Conservation (phyloP, 92 coral and sea anemone species). For the Desmophyllum pertusum region DNA sequence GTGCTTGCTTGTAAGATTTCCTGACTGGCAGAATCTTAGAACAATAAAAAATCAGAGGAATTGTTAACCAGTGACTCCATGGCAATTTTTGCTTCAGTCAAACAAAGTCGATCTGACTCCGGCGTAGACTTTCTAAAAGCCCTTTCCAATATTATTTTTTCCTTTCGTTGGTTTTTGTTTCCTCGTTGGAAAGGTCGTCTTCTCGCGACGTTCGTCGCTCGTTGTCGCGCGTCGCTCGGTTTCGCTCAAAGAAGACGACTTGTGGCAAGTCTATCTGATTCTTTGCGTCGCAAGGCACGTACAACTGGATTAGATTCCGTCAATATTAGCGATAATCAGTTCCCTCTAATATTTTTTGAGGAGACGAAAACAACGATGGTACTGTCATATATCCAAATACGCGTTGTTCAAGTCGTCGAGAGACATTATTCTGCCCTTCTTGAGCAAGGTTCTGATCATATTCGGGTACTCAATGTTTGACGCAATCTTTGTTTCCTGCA, state of each 20-base stretch:
- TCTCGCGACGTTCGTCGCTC: no score
- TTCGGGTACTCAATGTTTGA: conserved; percentile 46
- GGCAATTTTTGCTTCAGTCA: no score
- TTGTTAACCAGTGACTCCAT: conserved; percentile 39
- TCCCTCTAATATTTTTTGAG: conserved; percentile 41
- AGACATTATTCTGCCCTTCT: conserved; percentile 41
- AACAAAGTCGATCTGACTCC: conserved; percentile 55
- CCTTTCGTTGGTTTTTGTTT: no score
- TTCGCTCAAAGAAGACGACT: no score
- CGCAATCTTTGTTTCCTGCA: conserved; percentile 33
- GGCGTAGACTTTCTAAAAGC: no score
- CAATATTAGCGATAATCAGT: conserved; percentile 37
- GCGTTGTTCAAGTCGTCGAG: conserved; percentile 52
- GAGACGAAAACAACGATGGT: conserved; percentile 38
- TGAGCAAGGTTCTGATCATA: conserved; percentile 24
- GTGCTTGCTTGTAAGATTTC: conserved; percentile 29
- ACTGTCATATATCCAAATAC: conserved; percentile 27
- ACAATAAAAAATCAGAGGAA: conserved; percentile 42
- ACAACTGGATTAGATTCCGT: conserved; percentile 48
- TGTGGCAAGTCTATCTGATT: no score
- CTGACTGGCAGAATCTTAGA: conserved; percentile 40
- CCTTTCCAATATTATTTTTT: no score
- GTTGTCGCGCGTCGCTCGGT: no score
- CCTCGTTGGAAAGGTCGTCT: no score
- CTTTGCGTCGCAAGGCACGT: conserved; percentile 50